phyloP scores from a whole-genome alignment of 2,113 vertebrate species.

The Platysternon megacephalum region DNA sequence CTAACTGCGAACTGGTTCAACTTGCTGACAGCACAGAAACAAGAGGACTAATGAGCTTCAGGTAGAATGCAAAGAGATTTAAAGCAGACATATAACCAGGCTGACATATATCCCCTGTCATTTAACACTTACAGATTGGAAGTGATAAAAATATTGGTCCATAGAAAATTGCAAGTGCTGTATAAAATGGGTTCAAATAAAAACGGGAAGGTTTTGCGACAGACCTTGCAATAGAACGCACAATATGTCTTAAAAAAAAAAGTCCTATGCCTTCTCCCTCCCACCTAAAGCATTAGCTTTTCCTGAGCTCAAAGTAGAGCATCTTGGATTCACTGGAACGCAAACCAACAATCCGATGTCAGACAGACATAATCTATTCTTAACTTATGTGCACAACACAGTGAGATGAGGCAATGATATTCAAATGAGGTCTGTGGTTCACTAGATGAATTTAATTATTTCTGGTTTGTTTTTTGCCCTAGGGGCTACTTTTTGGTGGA shows the following conservation, averaged over 20 bases:
- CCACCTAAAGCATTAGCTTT: background rate
- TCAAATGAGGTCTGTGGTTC: constrained; percentile 61
- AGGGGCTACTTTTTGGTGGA: constrained; percentile 68
- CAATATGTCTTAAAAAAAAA: background rate
- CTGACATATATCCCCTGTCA: constrained; percentile 15
- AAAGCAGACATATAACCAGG: background rate
- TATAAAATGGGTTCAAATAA: background rate
- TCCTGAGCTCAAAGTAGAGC: background rate
- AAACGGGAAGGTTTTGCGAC: background rate
- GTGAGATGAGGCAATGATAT: constrained; percentile 64
- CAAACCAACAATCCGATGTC: background rate
- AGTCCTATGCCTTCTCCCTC: background rate
- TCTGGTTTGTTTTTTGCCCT: constrained; percentile 63
- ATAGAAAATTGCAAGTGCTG: background rate
- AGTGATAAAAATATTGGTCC: background rate
- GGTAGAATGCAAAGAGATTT: constrained; percentile 40
- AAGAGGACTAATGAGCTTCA: constrained; percentile 20
- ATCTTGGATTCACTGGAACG: constrained; percentile 4
- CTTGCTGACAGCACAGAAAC: background rate
- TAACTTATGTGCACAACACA: constrained; percentile 46
- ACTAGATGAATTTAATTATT: constrained; percentile 73
- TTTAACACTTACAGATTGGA: background rate
- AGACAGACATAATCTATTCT: constrained; percentile 48
- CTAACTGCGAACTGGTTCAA: constrained; percentile 6
- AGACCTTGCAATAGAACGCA: background rate